Percentiles rank a stretch among this genome's conserved stretches.
phyloP scores from a whole-genome alignment of 53 echinoderm and acorn worm species.

The Mesocentrotus franciscanus region DNA sequence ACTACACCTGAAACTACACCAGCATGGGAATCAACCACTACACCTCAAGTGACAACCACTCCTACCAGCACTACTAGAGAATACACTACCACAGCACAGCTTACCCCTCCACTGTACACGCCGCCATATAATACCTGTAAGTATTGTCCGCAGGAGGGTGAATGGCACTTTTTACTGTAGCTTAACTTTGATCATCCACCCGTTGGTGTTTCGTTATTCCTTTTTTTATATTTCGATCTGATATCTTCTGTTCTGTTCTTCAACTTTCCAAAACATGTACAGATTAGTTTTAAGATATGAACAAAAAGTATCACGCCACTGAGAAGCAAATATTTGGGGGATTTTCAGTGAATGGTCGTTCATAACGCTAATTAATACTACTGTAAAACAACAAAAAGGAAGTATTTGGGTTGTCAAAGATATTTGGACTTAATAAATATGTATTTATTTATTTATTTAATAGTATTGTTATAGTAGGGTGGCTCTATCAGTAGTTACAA shows the following conservation, averaged over 20 bases:
- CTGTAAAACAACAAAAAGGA: not conserved
- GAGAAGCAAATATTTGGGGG: not conserved
- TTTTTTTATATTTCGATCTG: too few relatives aligned
- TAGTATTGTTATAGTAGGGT: too few relatives aligned
- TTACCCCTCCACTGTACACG: constrained; percentile 28
- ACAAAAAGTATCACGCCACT: not conserved
- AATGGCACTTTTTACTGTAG: not conserved
- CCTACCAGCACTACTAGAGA: not conserved
- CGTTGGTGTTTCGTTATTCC: not conserved
- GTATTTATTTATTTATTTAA: too few relatives aligned
- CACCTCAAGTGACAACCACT: constrained; percentile 2
- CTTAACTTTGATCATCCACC: not conserved
- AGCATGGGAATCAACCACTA: too few relatives aligned
- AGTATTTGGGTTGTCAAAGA: not conserved
- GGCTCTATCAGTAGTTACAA: too few relatives aligned
- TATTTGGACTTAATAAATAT: not conserved
- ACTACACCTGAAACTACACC: constrained; percentile 23
- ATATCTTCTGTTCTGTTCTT: not conserved
- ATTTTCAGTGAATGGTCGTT: not conserved
- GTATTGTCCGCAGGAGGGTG: not conserved
- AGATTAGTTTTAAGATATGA: not conserved
- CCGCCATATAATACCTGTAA: constrained; percentile 59
- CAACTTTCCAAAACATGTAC: not conserved
- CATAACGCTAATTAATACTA: not conserved
- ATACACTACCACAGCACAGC: constrained; percentile 1